phyloP scores from a whole-genome alignment of 2,797 vertebrate genomes.

The Eutrigla gurnardus region DNA sequence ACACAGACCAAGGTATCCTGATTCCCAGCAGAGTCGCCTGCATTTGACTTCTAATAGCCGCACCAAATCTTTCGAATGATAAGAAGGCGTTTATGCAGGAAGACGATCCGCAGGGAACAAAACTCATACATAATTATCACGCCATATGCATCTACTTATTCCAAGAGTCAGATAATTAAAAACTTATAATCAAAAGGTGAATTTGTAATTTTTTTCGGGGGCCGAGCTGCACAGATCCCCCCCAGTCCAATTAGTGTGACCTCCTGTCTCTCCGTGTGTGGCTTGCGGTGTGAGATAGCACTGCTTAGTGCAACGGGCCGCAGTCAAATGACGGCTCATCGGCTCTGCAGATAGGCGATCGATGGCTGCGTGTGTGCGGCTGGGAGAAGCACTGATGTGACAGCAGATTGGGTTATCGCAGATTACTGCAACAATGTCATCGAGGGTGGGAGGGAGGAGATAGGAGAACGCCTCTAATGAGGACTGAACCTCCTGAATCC shows the following conservation, averaged over 20 bases:
- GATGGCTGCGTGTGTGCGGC: conserved; percentile 17
- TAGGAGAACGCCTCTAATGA: neutral
- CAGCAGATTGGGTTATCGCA: conserved; percentile 41
- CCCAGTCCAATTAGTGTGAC: conserved; percentile 59
- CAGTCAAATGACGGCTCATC: conserved; percentile 40
- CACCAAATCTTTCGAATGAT: neutral
- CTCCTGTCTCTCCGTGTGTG: conserved; percentile 25
- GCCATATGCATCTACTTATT: neutral
- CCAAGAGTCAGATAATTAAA: conserved; percentile 3
- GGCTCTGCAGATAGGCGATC: conserved; percentile 41
- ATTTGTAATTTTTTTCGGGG: neutral
- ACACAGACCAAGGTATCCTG: too few relatives aligned
- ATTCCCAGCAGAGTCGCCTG: neutral
- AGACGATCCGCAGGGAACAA: neutral
- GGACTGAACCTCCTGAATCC: conserved; percentile 15
- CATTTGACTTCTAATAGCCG: neutral
- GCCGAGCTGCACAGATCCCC: conserved; percentile 26
- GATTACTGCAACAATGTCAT: conserved; percentile 59
- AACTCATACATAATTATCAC: conserved; percentile 19
- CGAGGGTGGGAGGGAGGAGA: conserved; percentile 1
- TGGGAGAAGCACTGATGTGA: conserved; percentile 29
- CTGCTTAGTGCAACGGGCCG: conserved; percentile 60
- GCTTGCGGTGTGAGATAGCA: conserved; percentile 30
- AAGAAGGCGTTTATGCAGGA: neutral
- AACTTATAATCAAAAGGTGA: conserved; percentile 12